Evolutionary conservation across 1,140 invertebrate species (phyloP), one percentile per base, ranked within the genome.

Genomic region (Mercenaria mercenaria): DNA sequence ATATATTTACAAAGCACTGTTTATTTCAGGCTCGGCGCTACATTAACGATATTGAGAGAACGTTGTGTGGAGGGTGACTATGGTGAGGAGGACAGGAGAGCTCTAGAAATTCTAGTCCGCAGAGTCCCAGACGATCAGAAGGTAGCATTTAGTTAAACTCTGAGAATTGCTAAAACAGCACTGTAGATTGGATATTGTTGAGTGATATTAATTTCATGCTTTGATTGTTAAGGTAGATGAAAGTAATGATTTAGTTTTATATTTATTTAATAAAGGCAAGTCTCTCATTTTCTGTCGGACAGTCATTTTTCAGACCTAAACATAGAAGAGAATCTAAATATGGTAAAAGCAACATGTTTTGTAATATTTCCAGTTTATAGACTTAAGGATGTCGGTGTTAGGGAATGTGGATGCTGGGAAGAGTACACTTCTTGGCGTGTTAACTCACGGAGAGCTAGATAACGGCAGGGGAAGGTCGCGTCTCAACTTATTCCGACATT

Each of bases 401-500:
- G 99, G 99, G 0, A 98, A 98, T 93, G 98, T 98, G 81, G 98
- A 99, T 96, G 98, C 98, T 13, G 99, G 99, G 3, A 99, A 99
- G 95, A 99, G 98, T 39, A 99, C 98, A 3, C 96, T 99, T 34
- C 96, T 99, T 43, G 99, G 99, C 34, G 99, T 99, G 15, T 96
- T 99, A 20, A 99, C 99, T 0, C 98, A 99, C 96, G 99, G 99
- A 32, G 98, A 98, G 96, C 96, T 99, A 77, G 99, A 99, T 95
- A 99, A 99, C 96, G 99, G 99, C 0, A 96, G 98, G 90, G 99
- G 99, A 23, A 97, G 98, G 93, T 98, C 99, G 0, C 97, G 99
- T 52, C 96, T 99, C 0, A 99, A 99, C 96, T 98, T 99, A 97
- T 99, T 99, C 95, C 96, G 99, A 18, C 99, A 99, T 95, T 96